Conservation (phyloP, 2,797 vertebrate genomes). For the Neomorphus geoffroyi region DNA sequence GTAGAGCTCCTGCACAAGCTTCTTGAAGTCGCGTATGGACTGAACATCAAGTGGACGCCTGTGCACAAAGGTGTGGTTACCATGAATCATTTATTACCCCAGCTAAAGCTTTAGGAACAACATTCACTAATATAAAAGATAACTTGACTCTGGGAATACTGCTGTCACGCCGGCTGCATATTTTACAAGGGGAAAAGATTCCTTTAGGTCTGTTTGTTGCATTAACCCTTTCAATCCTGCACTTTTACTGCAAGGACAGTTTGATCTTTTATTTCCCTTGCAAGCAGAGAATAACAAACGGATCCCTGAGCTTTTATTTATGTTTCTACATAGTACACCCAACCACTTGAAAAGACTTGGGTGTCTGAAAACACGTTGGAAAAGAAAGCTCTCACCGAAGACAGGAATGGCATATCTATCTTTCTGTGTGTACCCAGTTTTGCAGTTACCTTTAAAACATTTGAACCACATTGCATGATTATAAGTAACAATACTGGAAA, state of each 20-base stretch:
- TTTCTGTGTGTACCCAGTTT: neutral
- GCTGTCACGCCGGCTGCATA: conserved; percentile 16
- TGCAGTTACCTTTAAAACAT: neutral
- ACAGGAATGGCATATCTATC: neutral
- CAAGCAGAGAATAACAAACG: conserved; percentile 50
- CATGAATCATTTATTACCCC: conserved; percentile 74
- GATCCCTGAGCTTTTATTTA: conserved; percentile 20
- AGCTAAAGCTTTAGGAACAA: conserved; percentile 70
- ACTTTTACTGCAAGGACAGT: conserved; percentile 28
- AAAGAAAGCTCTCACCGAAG: conserved; percentile 2
- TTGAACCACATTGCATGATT: neutral
- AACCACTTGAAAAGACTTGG: conserved; percentile 20
- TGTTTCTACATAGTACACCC: conserved; percentile 6
- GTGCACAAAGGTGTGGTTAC: conserved; percentile 67
- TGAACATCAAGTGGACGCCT: conserved; percentile 69
- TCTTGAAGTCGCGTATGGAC: conserved; percentile 62
- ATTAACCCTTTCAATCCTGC: conserved; percentile 44
- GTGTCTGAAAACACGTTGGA: neutral
- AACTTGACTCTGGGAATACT: conserved; percentile 67
- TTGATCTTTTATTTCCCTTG: conserved; percentile 59
- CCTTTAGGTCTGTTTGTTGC: conserved; percentile 45
- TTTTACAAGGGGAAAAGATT: conserved; percentile 50
- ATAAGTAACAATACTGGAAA: conserved; percentile 29
- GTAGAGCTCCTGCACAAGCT: conserved; percentile 15
- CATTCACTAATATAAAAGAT: conserved; percentile 68